Evolutionary conservation across 2,888 invertebrate species (phyloP).

Genomic region (Tolmerus cingulatus): DNA sequence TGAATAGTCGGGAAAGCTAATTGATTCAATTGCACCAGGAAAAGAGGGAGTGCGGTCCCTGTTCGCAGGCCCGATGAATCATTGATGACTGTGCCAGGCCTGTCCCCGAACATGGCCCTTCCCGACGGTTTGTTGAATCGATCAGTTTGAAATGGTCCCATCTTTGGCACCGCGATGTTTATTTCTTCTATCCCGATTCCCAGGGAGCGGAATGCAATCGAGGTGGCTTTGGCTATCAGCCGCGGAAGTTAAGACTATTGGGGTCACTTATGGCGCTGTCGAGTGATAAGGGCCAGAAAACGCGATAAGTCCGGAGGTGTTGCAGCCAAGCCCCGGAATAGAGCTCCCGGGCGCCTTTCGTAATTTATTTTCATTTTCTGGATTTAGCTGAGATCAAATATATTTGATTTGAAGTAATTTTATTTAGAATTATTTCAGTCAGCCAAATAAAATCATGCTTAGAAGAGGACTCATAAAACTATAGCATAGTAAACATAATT

Average conservation of each 20-base stretch:
- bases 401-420: background rate
- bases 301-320: background rate
- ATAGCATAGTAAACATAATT: background rate
- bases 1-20: background rate
- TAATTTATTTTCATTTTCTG: background rate
- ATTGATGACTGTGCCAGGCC: background rate
- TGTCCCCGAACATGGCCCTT: background rate
- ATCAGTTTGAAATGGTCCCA: background rate
- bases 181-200: background rate
- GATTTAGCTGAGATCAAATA: background rate
- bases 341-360: background rate
- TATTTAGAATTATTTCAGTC: background rate
- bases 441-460: background rate
- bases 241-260: background rate
- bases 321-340: background rate
- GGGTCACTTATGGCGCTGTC: background rate
- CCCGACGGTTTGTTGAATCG: background rate
- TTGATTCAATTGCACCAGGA: background rate
- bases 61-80: background rate
- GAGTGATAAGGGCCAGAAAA: constrained; percentile 20
- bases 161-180: background rate
- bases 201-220: background rate
- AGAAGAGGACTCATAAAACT: too few relatives aligned
- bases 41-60: background rate
- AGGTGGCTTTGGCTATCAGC: background rate